Evolutionary conservation across 1,140 invertebrate genomes (phyloP).

Genomic region (Ceratitis capitata): DNA sequence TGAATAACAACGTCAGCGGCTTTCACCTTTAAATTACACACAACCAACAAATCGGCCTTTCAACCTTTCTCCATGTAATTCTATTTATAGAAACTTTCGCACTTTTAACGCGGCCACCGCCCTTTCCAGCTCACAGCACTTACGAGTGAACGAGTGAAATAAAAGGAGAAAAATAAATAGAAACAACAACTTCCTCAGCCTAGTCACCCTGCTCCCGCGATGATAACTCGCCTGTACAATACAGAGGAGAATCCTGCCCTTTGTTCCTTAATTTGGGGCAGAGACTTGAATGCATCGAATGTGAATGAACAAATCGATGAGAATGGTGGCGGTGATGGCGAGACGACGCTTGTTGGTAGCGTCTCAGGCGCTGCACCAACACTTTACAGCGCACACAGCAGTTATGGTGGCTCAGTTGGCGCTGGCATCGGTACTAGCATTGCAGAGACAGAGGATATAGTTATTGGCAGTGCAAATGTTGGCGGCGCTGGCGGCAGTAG

Average conservation of each 20-base stretch:
- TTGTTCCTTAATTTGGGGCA: slow-evolving; percentile 60
- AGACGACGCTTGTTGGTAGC: slow-evolving; percentile 13
- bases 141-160: no score
- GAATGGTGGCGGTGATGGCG: slow-evolving; percentile 37
- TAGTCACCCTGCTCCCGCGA: slow-evolving; percentile 45
- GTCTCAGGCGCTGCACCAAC: not conserved
- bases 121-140: not conserved
- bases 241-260: slow-evolving; percentile 62
- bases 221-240: slow-evolving; percentile 61
- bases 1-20: slow-evolving; percentile 5
- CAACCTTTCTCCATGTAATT: not conserved
- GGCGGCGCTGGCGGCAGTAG: slow-evolving; percentile 44
- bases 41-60: not conserved
- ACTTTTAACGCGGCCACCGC: not conserved
- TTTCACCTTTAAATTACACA: slow-evolving; percentile 22
- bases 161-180: no score
- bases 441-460: not conserved
- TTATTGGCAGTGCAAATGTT: slow-evolving; percentile 6
- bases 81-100: not conserved
- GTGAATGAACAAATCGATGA: slow-evolving; percentile 40
- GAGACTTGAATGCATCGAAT: slow-evolving; percentile 52
- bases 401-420: not conserved
- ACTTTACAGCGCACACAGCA: not conserved
- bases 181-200: no score
- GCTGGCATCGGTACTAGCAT: not conserved